Conservation (phyloP, 2,888 invertebrate genomes). For the Tenthredo amoena region DNA sequence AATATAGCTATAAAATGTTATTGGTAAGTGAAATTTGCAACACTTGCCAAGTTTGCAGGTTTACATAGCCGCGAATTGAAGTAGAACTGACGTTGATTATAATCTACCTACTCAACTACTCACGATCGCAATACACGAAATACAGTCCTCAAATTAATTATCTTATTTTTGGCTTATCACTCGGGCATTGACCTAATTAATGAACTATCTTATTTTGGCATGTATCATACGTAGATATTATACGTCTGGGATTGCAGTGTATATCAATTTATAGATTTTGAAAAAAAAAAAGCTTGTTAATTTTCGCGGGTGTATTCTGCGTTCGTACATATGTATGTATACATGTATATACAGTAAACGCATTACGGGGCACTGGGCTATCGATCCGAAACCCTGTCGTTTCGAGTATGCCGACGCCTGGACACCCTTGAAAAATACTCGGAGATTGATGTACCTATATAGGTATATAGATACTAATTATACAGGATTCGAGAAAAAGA, state of each 20-base stretch:
- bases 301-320: not conserved
- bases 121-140: not conserved
- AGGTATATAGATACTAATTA: not conserved
- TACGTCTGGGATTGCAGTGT: not conserved
- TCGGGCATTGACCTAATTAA: constrained; percentile 3
- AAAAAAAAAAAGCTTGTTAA: not conserved
- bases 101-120: not conserved
- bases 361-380: constrained; percentile 54
- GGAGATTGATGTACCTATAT: not conserved
- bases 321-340: not conserved
- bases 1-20: not conserved
- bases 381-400: constrained; percentile 54
- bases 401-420: constrained; percentile 4
- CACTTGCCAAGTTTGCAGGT: not conserved
- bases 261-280: too few relatives aligned
- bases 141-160: not conserved
- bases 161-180: not conserved
- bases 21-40: not conserved
- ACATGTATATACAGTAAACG: constrained; percentile 3
- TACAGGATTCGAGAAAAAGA: not conserved
- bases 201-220: not conserved
- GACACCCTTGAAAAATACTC: constrained; percentile 12
- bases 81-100: constrained; percentile 24
- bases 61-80: not conserved
- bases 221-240: not conserved